Conservation (phyloP, 1,140 invertebrate species). For the Eumeta japonica region DNA sequence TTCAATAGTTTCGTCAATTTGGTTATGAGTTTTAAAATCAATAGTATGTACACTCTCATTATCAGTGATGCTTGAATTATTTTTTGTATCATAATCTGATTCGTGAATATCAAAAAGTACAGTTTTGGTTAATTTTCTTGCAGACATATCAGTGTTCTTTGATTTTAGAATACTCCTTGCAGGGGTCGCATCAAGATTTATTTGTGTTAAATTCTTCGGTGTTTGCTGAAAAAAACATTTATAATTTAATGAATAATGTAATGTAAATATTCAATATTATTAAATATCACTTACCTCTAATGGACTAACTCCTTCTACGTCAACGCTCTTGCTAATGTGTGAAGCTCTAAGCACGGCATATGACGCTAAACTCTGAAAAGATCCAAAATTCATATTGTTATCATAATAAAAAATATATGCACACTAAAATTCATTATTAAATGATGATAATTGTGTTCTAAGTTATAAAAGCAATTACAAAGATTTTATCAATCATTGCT, state of each 20-base stretch:
- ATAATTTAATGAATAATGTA: not conserved
- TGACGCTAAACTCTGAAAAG: constrained; percentile 22
- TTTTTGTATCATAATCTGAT: too few relatives aligned
- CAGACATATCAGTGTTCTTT: constrained; percentile 16
- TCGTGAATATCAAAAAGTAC: constrained; percentile 39
- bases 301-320: constrained; percentile 19
- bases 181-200: constrained; percentile 32
- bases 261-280: not conserved
- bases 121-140: constrained; percentile 30
- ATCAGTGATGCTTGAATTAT: too few relatives aligned
- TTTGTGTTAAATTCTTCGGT: constrained; percentile 19
- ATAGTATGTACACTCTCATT: too few relatives aligned
- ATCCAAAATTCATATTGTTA: too few relatives aligned
- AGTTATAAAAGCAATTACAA: too few relatives aligned
- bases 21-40: too few relatives aligned
- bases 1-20: too few relatives aligned
- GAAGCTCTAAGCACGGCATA: constrained; percentile 37
- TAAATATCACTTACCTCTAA: constrained; percentile 12
- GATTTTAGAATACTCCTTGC: constrained; percentile 35
- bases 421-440: too few relatives aligned
- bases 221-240: constrained; percentile 21
- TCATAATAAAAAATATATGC: too few relatives aligned
- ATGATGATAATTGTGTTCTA: too few relatives aligned
- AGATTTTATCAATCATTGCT: too few relatives aligned
- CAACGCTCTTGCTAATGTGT: constrained; percentile 24